A percentile compares a stretch with the other conserved stretches of the same genome.
Evolutionary conservation across 92 coral and sea anemone species (phyloP).

Genomic region (Epizoanthus stellaris): DNA sequence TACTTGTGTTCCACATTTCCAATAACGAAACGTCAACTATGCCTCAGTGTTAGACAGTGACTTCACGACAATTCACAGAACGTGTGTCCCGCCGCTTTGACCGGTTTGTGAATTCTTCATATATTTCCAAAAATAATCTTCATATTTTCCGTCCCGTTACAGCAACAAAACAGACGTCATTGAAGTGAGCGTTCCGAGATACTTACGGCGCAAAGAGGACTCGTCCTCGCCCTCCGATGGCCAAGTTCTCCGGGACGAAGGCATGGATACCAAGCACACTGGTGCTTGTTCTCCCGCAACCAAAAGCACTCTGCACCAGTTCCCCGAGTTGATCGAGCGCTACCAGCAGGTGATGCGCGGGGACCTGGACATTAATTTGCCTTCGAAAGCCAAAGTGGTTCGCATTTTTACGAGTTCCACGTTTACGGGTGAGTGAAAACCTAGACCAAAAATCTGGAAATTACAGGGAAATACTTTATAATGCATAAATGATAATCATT

Average conservation of each 20-base stretch:
- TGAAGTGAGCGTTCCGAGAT: background rate
- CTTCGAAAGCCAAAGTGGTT: slow-evolving; percentile 69
- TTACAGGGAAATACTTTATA: too few relatives aligned
- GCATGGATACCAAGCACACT: background rate
- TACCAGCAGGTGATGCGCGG: slow-evolving; percentile 73
- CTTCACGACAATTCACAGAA: too few relatives aligned
- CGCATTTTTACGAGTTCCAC: slow-evolving; percentile 88
- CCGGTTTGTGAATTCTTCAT: too few relatives aligned
- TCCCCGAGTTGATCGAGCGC: slow-evolving; percentile 74
- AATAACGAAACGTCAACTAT: too few relatives aligned
- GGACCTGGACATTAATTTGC: slow-evolving; percentile 57
- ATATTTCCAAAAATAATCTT: background rate
- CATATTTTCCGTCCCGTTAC: background rate
- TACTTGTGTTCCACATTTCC: too few relatives aligned
- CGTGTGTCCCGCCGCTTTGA: too few relatives aligned
- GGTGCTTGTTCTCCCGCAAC: slow-evolving; percentile 23
- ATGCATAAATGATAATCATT: too few relatives aligned
- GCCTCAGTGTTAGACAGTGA: too few relatives aligned
- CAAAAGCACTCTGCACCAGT: slow-evolving; percentile 67
- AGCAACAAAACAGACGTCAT: background rate
- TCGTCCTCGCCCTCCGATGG: slow-evolving; percentile 1
- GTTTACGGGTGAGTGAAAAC: slow-evolving; percentile 63
- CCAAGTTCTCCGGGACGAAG: slow-evolving; percentile 6
- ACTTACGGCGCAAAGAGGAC: background rate
- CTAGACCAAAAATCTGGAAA: too few relatives aligned